These are phyloP conservation scores for Caenorhabditis becei DNA, from an alignment of 2,888 invertebrate genomes.

Conservation along the genomic window DNA sequence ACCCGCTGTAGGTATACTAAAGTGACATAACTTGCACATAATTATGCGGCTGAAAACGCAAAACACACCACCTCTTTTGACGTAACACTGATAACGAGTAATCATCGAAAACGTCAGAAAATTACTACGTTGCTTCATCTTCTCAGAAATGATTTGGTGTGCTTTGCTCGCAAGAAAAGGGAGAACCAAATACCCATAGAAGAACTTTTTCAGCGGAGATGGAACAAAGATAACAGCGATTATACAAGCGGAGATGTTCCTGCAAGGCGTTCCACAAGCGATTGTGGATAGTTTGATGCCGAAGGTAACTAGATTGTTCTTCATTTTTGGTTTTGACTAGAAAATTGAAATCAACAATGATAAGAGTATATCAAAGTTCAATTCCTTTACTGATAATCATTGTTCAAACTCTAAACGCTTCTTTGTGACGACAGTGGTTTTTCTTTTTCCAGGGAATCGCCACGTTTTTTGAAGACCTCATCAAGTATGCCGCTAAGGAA, in stretches of 20 bases:
- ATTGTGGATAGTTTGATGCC: slow-evolving; percentile 62
- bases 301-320: slow-evolving; percentile 49
- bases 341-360: background rate
- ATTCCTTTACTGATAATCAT: background rate
- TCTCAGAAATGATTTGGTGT: background rate
- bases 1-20: slow-evolving; percentile 56
- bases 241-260: slow-evolving; percentile 61
- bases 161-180: background rate
- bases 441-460: slow-evolving; percentile 58
- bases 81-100: background rate
- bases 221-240: slow-evolving; percentile 64
- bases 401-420: background rate
- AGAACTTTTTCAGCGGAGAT: slow-evolving; percentile 53
- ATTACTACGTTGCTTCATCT: background rate
- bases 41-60: background rate
- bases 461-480: slow-evolving; percentile 63
- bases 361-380: no score
- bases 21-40: background rate
- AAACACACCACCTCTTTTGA: slow-evolving; percentile 6
- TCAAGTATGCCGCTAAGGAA: slow-evolving; percentile 61
- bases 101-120: background rate
- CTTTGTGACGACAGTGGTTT: no score
- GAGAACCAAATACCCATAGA: no score
- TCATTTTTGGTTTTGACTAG: background rate
- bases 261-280: slow-evolving; percentile 61